Percentiles rank a stretch among this genome's conserved stretches.
Conservation (phyloP, 2,113 vertebrate species). For the Rhea americana region DNA sequence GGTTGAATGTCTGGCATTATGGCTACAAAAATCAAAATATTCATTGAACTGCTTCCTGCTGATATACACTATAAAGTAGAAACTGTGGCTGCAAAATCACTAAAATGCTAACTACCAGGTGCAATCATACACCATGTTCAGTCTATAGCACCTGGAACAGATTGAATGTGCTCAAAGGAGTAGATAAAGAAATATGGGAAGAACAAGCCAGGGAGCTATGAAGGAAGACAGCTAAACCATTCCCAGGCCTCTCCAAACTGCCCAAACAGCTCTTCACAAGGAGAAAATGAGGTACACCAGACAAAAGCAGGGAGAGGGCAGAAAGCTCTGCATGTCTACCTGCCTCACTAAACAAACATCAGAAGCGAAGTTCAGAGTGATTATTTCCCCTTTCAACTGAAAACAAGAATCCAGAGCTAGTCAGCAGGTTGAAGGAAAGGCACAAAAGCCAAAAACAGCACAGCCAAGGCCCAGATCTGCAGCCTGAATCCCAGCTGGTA, state of each 20-base stretch:
- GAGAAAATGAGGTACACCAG: background rate
- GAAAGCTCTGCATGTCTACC: background rate
- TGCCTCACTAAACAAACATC: background rate
- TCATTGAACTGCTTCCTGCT: background rate
- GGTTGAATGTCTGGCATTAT: background rate
- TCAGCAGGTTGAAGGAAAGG: background rate
- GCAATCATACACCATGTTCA: background rate
- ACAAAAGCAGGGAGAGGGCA: background rate
- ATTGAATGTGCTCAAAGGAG: fast-evolving
- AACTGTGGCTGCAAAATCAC: background rate
- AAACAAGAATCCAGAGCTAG: background rate
- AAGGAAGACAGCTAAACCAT: background rate
- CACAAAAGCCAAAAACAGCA: background rate
- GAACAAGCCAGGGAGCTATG: background rate
- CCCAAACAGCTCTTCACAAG: fast-evolving
- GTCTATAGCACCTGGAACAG: background rate
- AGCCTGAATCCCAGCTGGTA: background rate
- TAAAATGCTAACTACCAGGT: background rate
- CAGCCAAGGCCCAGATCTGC: background rate
- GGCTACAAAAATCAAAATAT: background rate
- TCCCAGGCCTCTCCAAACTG: background rate
- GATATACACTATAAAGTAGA: background rate
- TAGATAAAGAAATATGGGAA: background rate
- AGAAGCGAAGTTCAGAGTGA: background rate
- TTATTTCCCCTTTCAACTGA: background rate